Evolutionary conservation across 2,888 invertebrate genomes (phyloP), one percentile per base, ranked within the genome.

Genomic region (Machimus atricapillus): DNA sequence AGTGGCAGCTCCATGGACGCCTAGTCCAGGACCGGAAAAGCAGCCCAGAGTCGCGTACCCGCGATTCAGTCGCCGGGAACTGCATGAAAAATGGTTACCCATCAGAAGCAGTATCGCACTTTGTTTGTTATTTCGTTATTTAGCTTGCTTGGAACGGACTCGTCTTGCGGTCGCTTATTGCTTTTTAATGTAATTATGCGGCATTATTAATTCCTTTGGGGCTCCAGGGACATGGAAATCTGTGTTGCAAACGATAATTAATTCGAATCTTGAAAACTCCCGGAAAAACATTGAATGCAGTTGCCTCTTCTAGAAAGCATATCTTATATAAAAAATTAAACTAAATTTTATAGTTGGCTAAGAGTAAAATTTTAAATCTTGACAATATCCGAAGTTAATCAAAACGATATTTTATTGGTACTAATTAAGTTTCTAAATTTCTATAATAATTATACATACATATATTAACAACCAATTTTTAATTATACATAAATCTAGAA

Each of bases 71-170:
- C 66, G 23, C n/a, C 27, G 66, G 77, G 88, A 86, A 85, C 78
- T 74, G 82, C 78, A 87, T 88, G 88, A 88, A 88, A 88, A 88
- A 88, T 88, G 88, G 86, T 83, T 86, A 87, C 58, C 87, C 78
- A 86, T 88, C 88, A 88, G 78, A 52, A 83, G 58, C 88, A 87
- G 86, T 85, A 88, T 87, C 87, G 87, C 76, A 52, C 23, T 66
- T 86, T 46, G 87, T 88, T 87, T 85, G 87, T 86, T 87, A 88
- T 81, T 85, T 83, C 74, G 83, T 82, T 87, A 86, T 73, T 34
- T 52, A 31, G 79, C 76, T 82, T 79, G 85, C 52, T 52, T 52
- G 73, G 52, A 73, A 78, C 56, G 23, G 66, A 66, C 66, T 66
- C 9, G 66, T 27, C 66, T 37, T 43, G 56, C 27, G 83, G 83